Base-by-base conservation (phyloP, 2,888 invertebrate genomes). In the Strigamia maritima region DNA sequence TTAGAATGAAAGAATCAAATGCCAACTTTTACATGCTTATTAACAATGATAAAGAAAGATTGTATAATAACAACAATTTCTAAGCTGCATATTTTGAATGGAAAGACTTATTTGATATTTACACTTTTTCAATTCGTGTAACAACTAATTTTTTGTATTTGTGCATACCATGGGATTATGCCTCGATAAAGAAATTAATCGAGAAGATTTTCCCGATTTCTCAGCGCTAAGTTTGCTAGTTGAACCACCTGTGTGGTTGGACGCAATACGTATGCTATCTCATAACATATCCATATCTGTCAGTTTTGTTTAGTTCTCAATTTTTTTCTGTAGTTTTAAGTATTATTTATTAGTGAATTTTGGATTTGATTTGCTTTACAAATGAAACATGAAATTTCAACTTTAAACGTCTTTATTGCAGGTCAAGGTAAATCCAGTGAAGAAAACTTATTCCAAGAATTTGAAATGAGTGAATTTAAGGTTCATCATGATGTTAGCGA, bases 401-500 rank as follows among this genome's bases (percentile, higher is more conserved):
- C 24, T 22, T 65, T 19, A 65, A 7, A 24, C 14, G 8, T 65
- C 12, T 65, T 65, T 24, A 22, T 28, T 28, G 6, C 28, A 70
- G 70, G 24, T 24, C 28, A 70, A 12, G 28, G 70, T 28, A 70
- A 70, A 70, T 70, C 28, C n/a, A 3, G 28, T 70, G 70, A 26
- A 70, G 70, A 70, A 10, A 19, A 19, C 19, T n/a, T 54, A 54
- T 54, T 22, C 19, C 70, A 70, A 70, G 28, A 28, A 26, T 14
- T 70, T 10, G 70, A 70, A 28, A 77, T 77, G 77, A 77, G 44
- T 49, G 44, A 77, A 49, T 77, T 77, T 49, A 77, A 77, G 28
- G 28, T 77, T 26, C 77, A 77, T n/a, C 77, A 77, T n/a, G 77
- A 77, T 26, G 77, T 77, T 7, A 49, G 49, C 49, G 44, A 77